Evolutionary conservation across 2,797 vertebrate species (phyloP).

Genomic region (Pygocentrus nattereri): DNA sequence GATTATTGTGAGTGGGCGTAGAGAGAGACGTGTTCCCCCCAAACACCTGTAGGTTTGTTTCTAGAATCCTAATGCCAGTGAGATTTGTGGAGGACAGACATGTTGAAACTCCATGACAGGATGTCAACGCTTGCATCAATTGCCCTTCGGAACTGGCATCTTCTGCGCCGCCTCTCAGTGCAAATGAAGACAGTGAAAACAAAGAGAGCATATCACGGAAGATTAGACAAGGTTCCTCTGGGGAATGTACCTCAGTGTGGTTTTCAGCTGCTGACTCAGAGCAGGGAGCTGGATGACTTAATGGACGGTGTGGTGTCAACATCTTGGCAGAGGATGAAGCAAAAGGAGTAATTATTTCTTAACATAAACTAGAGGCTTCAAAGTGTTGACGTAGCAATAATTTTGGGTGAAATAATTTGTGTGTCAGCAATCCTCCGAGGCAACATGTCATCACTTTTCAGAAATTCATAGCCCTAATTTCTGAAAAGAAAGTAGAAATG

Average conservation of each 20-base stretch:
- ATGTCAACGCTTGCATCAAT: conserved; percentile 52
- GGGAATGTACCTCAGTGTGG: conserved; percentile 42
- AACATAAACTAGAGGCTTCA: conserved; percentile 46
- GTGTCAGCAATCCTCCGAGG: conserved; percentile 45
- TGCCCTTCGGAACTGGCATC: conserved; percentile 51
- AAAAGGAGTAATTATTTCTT: conserved; percentile 43
- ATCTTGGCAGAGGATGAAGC: conserved; percentile 32
- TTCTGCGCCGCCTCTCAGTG: conserved; percentile 25
- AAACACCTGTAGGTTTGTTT: conserved; percentile 61
- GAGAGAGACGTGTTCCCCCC: conserved; percentile 47
- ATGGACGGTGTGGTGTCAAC: conserved; percentile 51
- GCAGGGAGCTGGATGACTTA: conserved; percentile 39
- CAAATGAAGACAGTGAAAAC: conserved; percentile 43
- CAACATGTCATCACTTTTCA: conserved; percentile 38
- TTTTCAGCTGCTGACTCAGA: conserved; percentile 48
- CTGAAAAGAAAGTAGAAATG: conserved; percentile 27
- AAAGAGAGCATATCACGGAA: conserved; percentile 43
- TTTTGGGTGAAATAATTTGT: conserved; percentile 41
- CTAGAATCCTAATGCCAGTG: conserved; percentile 36
- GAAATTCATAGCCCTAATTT: conserved; percentile 31
- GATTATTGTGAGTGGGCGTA: conserved; percentile 30
- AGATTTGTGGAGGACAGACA: conserved; percentile 39
- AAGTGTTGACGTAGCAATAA: conserved; percentile 43
- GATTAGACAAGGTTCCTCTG: conserved; percentile 41
- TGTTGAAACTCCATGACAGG: conserved; percentile 54